Base-by-base conservation (phyloP, 2,888 invertebrate genomes). In the Belgica antarctica region DNA sequence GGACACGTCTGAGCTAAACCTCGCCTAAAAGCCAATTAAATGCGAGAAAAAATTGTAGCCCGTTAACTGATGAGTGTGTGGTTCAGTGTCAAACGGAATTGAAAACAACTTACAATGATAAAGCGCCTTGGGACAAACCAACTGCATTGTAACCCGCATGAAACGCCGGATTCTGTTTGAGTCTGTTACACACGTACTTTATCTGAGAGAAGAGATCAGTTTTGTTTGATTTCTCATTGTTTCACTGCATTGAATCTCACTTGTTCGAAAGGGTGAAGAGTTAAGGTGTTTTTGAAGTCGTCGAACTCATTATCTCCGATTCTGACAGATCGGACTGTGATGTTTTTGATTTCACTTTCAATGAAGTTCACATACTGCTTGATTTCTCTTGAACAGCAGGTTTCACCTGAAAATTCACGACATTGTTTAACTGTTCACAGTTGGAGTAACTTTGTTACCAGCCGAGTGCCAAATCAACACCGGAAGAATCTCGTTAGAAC, bases 91-190 rank as follows among this genome's bases (percentile, higher is more conserved):
- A n/a, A n/a, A n/a, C n/a, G n/a, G n/a, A 52, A 5, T 52, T 52
- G 7, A 7, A n/a, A n/a, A n/a, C n/a, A n/a, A 77, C 88, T 86
- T 84, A 96, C 94, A 97, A 77, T 80, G 99, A 98, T 80, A 97
- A 96, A 71, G 89, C 89, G 69, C 98, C 99, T 82, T 99, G 99
- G 0, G 97, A 97, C 78, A 99, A 96, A 15, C 99, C 99, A 73
- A 99, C 87, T 0, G 93, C 94, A 82, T 99, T 90, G 78, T 93
- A 98, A 4, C 98, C 98, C 74, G 86, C 77, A 70, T 82, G 77
- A 46, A 98, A 82, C 3, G 84, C 80, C 0, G 85, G 77, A 78
- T 96, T 92, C 1, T 82, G 78, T 0, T 82, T 78, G 1, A 98
- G 77, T 72, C 84, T 82, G 1, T 87, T 76, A 77, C 98, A 99